phyloP scores from a whole-genome alignment of 2,888 invertebrate genomes.

The Troides aeacus region DNA sequence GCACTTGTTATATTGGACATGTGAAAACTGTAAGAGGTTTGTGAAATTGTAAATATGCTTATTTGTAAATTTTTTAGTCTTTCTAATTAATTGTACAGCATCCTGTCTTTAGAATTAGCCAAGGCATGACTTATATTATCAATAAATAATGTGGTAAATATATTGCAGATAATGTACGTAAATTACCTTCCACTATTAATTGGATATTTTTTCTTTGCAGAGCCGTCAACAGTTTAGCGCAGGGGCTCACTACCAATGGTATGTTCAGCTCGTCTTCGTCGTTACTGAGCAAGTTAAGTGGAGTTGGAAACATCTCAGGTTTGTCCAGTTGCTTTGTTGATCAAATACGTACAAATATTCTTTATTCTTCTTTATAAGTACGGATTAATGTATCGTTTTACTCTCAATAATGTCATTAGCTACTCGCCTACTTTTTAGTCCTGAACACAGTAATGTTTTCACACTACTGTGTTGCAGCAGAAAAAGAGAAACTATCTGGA shows the following conservation, averaged over 20 bases:
- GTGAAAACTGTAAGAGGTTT: background rate
- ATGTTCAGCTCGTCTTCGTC: constrained; percentile 90
- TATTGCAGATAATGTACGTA: too few species aligned
- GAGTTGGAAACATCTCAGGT: constrained; percentile 77
- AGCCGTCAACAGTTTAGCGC: constrained; percentile 77
- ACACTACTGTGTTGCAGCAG: too few species aligned
- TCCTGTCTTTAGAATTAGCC: constrained; percentile 5
- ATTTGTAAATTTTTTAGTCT: constrained; percentile 14
- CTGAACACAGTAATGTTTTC: too few species aligned
- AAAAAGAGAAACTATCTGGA: too few species aligned
- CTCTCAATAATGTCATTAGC: too few species aligned
- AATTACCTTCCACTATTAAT: background rate
- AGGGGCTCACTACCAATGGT: constrained; percentile 83
- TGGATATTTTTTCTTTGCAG: constrained; percentile 53
- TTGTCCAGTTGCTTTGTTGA: constrained; percentile 43
- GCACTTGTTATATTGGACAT: background rate
- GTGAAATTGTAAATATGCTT: constrained; percentile 27
- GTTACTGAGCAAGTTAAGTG: constrained; percentile 75
- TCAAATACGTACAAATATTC: constrained; percentile 17
- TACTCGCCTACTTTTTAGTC: too few species aligned
- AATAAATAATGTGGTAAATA: background rate
- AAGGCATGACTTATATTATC: constrained; percentile 15
- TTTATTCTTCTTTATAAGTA: too few species aligned
- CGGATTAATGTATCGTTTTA: too few species aligned
- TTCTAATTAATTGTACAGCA: constrained; percentile 18